Percentiles rank a stretch among this genome's conserved stretches.
Evolutionary conservation across 1,140 invertebrate species (phyloP).

Genomic region (Zaprionus camerounensis): DNA sequence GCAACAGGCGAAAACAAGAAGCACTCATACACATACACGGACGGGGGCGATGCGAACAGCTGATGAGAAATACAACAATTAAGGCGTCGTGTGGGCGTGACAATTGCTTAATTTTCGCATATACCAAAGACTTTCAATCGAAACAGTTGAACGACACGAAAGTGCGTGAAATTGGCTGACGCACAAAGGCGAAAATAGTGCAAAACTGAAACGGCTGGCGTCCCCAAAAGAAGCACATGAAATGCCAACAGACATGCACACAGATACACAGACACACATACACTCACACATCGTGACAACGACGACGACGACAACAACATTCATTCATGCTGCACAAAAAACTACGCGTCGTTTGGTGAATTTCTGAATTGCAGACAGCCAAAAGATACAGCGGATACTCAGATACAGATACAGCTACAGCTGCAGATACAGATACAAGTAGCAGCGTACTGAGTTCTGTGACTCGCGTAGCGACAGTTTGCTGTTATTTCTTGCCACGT

Average conservation of each 20-base stretch:
- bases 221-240: slow-evolving; percentile 42
- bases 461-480: background rate
- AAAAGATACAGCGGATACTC: slow-evolving; percentile 46
- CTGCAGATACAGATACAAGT: slow-evolving; percentile 3
- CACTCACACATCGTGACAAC: slow-evolving; percentile 53
- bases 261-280: slow-evolving; percentile 28
- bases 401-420: slow-evolving; percentile 21
- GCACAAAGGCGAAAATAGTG: slow-evolving; percentile 63
- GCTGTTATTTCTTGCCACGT: slow-evolving; percentile 12
- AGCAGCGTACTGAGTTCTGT: slow-evolving; percentile 1
- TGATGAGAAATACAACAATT: slow-evolving; percentile 62
- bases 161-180: slow-evolving; percentile 41
- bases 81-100: slow-evolving; percentile 37
- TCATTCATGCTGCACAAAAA: slow-evolving; percentile 71
- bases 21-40: slow-evolving; percentile 31
- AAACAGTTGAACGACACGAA: slow-evolving; percentile 58
- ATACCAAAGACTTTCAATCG: slow-evolving; percentile 53
- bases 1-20: slow-evolving; percentile 27
- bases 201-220: slow-evolving; percentile 70
- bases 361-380: slow-evolving; percentile 60
- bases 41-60: slow-evolving; percentile 40
- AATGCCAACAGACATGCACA: slow-evolving; percentile 52
- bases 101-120: slow-evolving; percentile 43
- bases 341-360: slow-evolving; percentile 46
- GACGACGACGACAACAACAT: slow-evolving; percentile 54